phyloP scores from a whole-genome alignment of 1,140 invertebrate species.

The Amphibalanus amphitrite region DNA sequence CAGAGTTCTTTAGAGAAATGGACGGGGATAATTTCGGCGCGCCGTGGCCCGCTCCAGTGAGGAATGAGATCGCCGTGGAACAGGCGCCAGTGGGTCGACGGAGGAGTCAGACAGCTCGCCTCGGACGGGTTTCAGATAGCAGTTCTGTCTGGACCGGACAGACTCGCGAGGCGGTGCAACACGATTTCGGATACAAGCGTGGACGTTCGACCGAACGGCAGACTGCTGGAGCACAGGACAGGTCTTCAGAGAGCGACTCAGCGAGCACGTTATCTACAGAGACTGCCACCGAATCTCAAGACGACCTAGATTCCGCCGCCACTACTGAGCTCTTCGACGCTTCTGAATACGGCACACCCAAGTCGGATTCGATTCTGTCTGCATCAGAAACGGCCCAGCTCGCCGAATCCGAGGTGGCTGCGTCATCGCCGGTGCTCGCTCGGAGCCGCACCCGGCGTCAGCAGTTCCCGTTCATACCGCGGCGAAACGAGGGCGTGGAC shows the following conservation, averaged over 20 bases:
- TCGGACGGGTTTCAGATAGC: no score
- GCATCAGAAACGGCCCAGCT: no score
- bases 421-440: background rate
- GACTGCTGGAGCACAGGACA: no score
- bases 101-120: no score
- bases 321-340: background rate
- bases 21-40: background rate
- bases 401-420: background rate
- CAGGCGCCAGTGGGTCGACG: no score
- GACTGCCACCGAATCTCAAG: background rate
- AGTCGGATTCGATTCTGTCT: background rate
- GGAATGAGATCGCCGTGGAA: background rate
- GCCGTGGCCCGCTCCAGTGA: background rate
- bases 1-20: background rate
- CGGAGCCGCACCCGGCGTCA: background rate
- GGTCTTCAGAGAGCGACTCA: background rate
- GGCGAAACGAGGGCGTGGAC: background rate
- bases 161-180: background rate
- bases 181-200: background rate
- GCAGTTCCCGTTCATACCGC: background rate
- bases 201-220: background rate
- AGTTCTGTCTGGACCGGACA: no score
- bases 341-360: background rate
- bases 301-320: background rate
- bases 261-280: background rate